These are phyloP conservation scores for Drosophila ambigua DNA, from an alignment of 1,140 invertebrate genomes.

Conservation along the genomic window DNA sequence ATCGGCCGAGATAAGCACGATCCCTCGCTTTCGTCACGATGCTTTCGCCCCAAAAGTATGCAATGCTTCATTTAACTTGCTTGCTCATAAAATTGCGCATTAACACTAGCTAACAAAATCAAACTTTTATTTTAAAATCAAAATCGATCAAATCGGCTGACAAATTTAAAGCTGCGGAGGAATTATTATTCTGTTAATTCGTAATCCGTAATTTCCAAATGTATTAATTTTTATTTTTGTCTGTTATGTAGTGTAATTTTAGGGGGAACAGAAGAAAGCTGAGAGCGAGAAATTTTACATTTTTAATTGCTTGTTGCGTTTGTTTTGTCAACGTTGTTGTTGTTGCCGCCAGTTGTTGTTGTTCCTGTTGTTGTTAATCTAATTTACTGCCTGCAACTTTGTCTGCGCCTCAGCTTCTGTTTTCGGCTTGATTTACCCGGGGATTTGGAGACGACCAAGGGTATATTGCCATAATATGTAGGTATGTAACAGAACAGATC, in stretches of 20 bases:
- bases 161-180: too few species aligned
- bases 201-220: too few species aligned
- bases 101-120: background rate
- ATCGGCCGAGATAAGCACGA: too few species aligned
- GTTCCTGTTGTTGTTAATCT: constrained; percentile 54
- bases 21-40: background rate
- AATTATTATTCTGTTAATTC: too few species aligned
- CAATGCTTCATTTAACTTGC: constrained; percentile 62
- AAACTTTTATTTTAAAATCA: too few species aligned
- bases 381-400: constrained; percentile 81
- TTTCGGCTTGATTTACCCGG: constrained; percentile 18
- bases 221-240: too few species aligned
- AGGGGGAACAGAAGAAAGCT: constrained; percentile 33
- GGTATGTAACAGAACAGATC: too few species aligned
- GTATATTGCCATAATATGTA: too few species aligned
- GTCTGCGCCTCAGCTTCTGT: constrained; percentile 51
- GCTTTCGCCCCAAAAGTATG: constrained; percentile 29
- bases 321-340: constrained; percentile 70
- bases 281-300: constrained; percentile 63
- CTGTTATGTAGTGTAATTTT: constrained; percentile 17
- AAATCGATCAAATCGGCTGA: too few species aligned
- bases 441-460: too few species aligned
- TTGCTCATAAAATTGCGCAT: constrained; percentile 53
- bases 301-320: constrained; percentile 77
- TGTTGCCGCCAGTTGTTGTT: constrained; percentile 43